Evolutionary conservation across 2,797 vertebrate species (phyloP).

Genomic region (Smutsia temminckii): DNA sequence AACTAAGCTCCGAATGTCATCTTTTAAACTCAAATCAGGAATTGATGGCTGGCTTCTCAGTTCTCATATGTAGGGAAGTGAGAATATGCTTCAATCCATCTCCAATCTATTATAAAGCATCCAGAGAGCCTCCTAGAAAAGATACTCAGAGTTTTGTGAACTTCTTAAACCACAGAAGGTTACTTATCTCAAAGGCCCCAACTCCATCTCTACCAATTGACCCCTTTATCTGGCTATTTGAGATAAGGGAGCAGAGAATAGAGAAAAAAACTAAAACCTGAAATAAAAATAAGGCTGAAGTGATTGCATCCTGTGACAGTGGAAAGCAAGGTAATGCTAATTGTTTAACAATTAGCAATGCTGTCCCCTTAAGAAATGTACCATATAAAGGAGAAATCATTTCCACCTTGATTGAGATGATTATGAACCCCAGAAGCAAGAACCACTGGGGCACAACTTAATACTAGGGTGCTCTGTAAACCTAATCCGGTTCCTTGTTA

Average conservation of each 20-base stretch:
- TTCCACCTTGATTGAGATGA: not conserved
- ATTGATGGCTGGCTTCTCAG: not conserved
- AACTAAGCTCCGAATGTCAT: not conserved
- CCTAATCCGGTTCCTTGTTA: not conserved
- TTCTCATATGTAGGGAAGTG: not conserved
- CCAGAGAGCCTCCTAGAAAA: conserved; percentile 16
- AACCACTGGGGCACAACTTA: not conserved
- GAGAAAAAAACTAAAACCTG: not conserved
- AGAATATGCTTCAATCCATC: conserved; percentile 19
- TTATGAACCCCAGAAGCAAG: not conserved
- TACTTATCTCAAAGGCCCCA: not conserved
- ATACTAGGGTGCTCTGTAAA: not conserved
- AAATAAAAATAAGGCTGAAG: not conserved
- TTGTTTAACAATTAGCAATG: not conserved
- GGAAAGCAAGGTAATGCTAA: conserved; percentile 33
- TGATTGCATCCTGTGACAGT: not conserved
- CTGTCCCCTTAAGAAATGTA: not conserved
- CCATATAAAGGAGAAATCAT: not conserved
- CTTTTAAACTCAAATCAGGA: conserved; percentile 53
- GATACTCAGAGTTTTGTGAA: not conserved
- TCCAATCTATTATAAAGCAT: not conserved
- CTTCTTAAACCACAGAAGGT: not conserved
- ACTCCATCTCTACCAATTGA: not conserved
- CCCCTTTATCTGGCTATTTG: not conserved
- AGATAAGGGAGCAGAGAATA: not conserved